Conservation (phyloP, 1,140 invertebrate genomes). For the Linepithema humile region DNA sequence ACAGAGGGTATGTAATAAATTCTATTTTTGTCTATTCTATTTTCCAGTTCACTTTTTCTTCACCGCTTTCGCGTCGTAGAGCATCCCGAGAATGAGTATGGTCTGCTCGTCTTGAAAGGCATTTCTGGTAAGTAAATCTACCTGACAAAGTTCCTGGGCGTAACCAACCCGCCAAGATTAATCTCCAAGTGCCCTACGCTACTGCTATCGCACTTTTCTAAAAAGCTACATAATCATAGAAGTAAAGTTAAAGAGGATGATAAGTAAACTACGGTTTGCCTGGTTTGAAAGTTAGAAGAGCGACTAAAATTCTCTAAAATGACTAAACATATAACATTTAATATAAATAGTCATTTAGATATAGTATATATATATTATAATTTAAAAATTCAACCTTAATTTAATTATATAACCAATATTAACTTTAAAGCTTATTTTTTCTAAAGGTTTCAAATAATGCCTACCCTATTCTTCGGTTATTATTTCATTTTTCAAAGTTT, state of each 20-base stretch:
- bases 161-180: constrained; percentile 56
- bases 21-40: background rate
- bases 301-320: no score
- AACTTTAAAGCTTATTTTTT: no score
- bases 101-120: constrained; percentile 8
- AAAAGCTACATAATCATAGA: constrained; percentile 49
- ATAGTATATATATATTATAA: no score
- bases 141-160: constrained; percentile 49
- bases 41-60: background rate
- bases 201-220: constrained; percentile 29
- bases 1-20: background rate
- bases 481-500: no score
- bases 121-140: background rate
- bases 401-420: no score
- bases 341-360: no score
- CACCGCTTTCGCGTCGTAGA: background rate
- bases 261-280: background rate
- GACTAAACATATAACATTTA: no score
- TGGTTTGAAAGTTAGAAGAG: background rate
- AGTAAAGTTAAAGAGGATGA: background rate
- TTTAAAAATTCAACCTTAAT: no score
- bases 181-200: constrained; percentile 42
- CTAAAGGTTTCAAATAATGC: no score
- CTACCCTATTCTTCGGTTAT: no score
- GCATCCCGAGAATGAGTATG: background rate